These are phyloP conservation scores for Armadillidium nasatum DNA, from an alignment of 1,140 invertebrate genomes.

Conservation along the genomic window DNA sequence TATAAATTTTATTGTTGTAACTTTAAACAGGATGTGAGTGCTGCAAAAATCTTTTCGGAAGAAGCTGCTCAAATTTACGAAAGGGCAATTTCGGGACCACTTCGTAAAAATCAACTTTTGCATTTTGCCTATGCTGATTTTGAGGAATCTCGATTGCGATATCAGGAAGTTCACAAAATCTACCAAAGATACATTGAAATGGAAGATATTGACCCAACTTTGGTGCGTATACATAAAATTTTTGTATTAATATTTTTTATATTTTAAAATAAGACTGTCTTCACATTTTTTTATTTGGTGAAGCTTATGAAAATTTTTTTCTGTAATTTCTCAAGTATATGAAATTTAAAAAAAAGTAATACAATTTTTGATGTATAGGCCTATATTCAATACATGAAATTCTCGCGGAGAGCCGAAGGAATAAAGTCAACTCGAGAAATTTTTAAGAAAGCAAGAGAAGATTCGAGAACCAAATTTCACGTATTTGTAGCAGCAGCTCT, in stretches of 20 bases:
- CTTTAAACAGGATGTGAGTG: conserved; percentile 71
- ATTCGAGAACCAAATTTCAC: conserved; percentile 78
- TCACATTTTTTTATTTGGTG: no score
- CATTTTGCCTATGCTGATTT: conserved; percentile 99
- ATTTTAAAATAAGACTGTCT: no score
- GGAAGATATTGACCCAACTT: conserved; percentile 83
- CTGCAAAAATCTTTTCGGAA: conserved; percentile 84
- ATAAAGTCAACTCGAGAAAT: conserved; percentile 91
- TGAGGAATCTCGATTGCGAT: conserved; percentile 92
- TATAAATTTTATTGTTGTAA: no score
- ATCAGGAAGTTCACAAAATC: conserved; percentile 95
- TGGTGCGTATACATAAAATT: conserved; percentile 29
- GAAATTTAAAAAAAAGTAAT: no score
- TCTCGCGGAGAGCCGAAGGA: conserved; percentile 90
- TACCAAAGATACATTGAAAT: conserved; percentile 88
- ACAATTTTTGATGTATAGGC: conserved; percentile 56
- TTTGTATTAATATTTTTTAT: no score
- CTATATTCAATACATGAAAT: conserved; percentile 99
- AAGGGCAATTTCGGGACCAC: conserved; percentile 72
- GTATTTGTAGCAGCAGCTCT: conserved; percentile 93
- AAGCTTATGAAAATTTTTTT: no score
- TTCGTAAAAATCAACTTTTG: conserved; percentile 86
- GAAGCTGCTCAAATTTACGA: conserved; percentile 92
- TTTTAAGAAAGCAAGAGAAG: conserved; percentile 92
- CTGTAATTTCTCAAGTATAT: no score